phyloP scores from a whole-genome alignment of 2,113 vertebrate species.

The Chloropsis hardwickii region DNA sequence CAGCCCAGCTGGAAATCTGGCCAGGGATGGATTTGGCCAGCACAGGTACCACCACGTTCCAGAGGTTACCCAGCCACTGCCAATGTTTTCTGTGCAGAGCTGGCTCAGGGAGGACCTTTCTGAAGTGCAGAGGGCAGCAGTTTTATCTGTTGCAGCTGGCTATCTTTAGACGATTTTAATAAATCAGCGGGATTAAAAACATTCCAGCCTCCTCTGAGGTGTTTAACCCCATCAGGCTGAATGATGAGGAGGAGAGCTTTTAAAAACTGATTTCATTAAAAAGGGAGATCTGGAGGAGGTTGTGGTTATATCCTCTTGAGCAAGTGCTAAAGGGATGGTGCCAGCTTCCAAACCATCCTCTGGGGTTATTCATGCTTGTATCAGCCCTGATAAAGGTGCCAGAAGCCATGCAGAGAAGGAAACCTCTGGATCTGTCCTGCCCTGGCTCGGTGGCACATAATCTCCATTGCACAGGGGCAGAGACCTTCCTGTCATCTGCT shows the following conservation, averaged over 20 bases:
- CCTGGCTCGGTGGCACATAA: not conserved
- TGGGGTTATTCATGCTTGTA: not conserved
- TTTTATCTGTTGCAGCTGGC: conserved; percentile 66
- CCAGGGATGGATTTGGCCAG: not conserved
- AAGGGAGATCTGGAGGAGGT: not conserved
- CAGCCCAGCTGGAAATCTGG: not conserved
- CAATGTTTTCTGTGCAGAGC: not conserved
- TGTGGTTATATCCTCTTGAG: not conserved
- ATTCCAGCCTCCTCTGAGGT: conserved; percentile 23
- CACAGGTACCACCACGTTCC: not conserved
- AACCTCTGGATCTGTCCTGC: not conserved
- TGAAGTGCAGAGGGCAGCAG: conserved; percentile 32
- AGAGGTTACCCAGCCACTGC: not conserved
- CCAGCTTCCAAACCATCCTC: not conserved
- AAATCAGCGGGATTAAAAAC: conserved; percentile 61
- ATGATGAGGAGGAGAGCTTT: conserved; percentile 15
- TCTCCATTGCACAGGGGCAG: not conserved
- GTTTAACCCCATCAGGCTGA: not conserved
- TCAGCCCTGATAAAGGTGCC: not conserved
- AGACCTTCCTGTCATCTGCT: not conserved
- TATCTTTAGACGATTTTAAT: conserved; percentile 71
- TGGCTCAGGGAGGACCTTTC: not conserved
- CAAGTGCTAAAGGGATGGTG: not conserved
- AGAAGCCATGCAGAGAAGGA: not conserved
- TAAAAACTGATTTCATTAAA: not conserved